Percentiles rank a stretch among this genome's conserved stretches.
phyloP scores from a whole-genome alignment of 2,888 invertebrate genomes.

The Melanostoma scalare region DNA sequence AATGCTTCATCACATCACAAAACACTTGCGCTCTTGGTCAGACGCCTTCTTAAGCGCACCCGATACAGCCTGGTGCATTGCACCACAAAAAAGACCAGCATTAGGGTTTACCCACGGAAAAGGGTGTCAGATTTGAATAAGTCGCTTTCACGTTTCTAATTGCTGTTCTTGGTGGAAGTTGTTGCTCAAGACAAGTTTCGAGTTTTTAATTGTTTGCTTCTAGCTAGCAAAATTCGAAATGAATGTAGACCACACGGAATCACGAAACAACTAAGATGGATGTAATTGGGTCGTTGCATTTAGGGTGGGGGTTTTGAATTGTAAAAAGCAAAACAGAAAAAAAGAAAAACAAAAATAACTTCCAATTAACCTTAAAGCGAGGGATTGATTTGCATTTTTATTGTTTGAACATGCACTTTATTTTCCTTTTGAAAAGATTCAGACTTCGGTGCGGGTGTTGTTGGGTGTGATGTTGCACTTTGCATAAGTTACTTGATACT shows the following conservation, averaged over 20 bases:
- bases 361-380: conserved; percentile 68
- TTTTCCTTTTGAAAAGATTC: conserved; percentile 13
- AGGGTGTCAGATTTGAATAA: conserved; percentile 65
- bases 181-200: conserved; percentile 65
- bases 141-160: conserved; percentile 68
- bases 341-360: conserved; percentile 24
- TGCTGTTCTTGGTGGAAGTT: conserved; percentile 68
- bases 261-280: conserved; percentile 53
- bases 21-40: no score
- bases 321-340: background rate
- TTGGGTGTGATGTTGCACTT: background rate
- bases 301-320: conserved; percentile 17
- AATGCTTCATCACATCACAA: no score
- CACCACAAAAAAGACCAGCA: background rate
- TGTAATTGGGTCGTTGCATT: conserved; percentile 41
- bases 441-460: background rate
- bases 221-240: conserved; percentile 2
- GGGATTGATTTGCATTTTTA: conserved; percentile 66
- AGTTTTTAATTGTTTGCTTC: conserved; percentile 68
- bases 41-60: background rate
- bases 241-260: conserved; percentile 60
- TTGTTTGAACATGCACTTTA: conserved; percentile 35
- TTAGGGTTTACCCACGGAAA: conserved; percentile 31
- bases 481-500: background rate
- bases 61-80: background rate